Percentiles rank a stretch among this genome's conserved stretches.
phyloP scores from a whole-genome alignment of 2,797 vertebrate species.

The Crypturellus tataupa region DNA sequence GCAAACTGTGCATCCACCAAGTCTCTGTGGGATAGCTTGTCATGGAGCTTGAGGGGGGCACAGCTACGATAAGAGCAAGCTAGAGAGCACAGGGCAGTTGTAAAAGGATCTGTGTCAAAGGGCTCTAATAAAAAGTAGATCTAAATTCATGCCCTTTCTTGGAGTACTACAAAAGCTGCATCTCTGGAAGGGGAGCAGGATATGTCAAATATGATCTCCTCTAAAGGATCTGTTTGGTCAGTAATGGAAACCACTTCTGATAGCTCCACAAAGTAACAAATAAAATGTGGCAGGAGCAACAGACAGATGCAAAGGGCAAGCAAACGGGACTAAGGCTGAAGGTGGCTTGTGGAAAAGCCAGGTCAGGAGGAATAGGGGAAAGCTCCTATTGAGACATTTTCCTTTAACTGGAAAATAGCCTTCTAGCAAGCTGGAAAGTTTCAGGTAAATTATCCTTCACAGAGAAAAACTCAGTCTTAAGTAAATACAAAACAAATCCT shows the following conservation, averaged over 20 bases:
- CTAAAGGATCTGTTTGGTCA: background rate
- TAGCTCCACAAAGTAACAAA: background rate
- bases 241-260: background rate
- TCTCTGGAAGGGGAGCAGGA: background rate
- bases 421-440: background rate
- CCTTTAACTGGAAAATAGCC: background rate
- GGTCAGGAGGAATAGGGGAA: background rate
- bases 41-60: background rate
- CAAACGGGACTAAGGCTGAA: background rate
- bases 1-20: background rate
- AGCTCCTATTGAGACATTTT: background rate
- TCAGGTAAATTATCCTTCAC: background rate
- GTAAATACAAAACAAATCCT: constrained; percentile 18
- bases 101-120: background rate
- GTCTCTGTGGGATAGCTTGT: accelerated
- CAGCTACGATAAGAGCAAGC: background rate
- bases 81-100: background rate
- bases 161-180: background rate
- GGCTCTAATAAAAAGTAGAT: constrained; percentile 1
- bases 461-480: background rate
- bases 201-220: background rate
- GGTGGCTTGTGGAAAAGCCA: background rate
- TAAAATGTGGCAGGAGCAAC: background rate
- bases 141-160: background rate
- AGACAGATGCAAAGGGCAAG: background rate